Base-by-base conservation (phyloP, 1,140 invertebrate species). In the Carposina sasakii region DNA sequence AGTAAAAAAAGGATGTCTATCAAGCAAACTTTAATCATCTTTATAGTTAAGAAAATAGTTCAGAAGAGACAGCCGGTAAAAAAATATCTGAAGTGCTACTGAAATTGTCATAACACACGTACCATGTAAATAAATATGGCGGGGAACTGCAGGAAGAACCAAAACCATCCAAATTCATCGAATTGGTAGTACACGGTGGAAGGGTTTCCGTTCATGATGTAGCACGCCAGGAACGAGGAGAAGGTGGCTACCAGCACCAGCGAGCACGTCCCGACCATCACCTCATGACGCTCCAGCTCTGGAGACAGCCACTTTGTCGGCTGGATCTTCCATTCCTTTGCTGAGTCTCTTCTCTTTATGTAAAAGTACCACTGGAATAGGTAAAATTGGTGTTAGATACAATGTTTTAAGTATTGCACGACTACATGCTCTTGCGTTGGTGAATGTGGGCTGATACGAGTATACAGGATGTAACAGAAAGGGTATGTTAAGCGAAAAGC, bases 251-350 rank as follows among this genome's bases (percentile, higher is more conserved):
- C 88, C 26, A 90, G 46, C 2, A 90, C 49, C 6, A 93, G 75
- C 1, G 89, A 89, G 0, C 88, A 31, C 0, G 86, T 87, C 2
- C 91, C 91, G 3, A 90, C 55, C 33, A 90, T 82, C 28, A 93
- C 91, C 70, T 92, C 91, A 55, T 92, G 89, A 12, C 87, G 77
- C 67, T 93, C 91, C 23, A 92, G 63, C 39, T 91, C 88, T 1
- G 89, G 88, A 0, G 87, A 75, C 1, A 93, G 57, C 87, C 89
- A 93, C 56, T 90, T 90, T 9, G 86, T 85, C 0, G 91, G 91
- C 58, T 93, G 92, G 53, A 91, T 90, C 76, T 93, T 93, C 92
- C 92, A 93, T 54, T 90, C 88, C 28, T 90, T 75, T 0, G 91
- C 71, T 2, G 69, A 55, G 59, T 90, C 85, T 0, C 88, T 67